Evolutionary conservation across 2,113 vertebrate species (phyloP).

Genomic region (Poicephalus gulielmi): DNA sequence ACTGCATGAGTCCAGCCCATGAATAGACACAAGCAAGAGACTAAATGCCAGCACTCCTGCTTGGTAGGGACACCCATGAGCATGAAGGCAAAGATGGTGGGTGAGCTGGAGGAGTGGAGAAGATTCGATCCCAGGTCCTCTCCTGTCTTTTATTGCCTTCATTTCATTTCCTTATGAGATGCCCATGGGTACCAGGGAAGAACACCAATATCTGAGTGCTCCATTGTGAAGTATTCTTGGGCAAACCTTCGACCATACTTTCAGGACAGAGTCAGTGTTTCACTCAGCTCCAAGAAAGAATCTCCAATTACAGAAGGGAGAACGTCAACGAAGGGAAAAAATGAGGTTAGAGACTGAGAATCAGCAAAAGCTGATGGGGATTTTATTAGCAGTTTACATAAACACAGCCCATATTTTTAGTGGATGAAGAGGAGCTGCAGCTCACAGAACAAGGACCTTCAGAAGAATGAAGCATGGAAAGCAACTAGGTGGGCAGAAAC

Average conservation of each 20-base stretch:
- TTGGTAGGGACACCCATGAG: not conserved
- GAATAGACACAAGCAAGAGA: not conserved
- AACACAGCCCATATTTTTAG: not conserved
- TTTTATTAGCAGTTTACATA: not conserved
- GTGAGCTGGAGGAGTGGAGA: not conserved
- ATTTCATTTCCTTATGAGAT: not conserved
- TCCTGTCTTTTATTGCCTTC: not conserved
- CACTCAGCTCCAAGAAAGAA: not conserved
- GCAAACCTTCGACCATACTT: not conserved
- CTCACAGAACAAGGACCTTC: not conserved
- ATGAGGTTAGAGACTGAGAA: not conserved
- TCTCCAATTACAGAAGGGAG: not conserved
- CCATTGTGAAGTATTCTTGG: not conserved
- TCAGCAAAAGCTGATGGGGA: not conserved
- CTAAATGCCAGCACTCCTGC: not conserved
- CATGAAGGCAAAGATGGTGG: not conserved
- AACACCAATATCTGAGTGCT: not conserved
- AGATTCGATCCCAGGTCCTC: accelerated
- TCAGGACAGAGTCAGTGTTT: not conserved
- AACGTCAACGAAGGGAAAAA: not conserved
- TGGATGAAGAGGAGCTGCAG: not conserved
- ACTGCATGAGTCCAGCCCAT: not conserved
- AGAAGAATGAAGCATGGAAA: not conserved
- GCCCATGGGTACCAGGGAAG: not conserved
- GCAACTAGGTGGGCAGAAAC: not conserved